Base-by-base conservation (phyloP, 1,140 invertebrate genomes). In the Atta colombica region DNA sequence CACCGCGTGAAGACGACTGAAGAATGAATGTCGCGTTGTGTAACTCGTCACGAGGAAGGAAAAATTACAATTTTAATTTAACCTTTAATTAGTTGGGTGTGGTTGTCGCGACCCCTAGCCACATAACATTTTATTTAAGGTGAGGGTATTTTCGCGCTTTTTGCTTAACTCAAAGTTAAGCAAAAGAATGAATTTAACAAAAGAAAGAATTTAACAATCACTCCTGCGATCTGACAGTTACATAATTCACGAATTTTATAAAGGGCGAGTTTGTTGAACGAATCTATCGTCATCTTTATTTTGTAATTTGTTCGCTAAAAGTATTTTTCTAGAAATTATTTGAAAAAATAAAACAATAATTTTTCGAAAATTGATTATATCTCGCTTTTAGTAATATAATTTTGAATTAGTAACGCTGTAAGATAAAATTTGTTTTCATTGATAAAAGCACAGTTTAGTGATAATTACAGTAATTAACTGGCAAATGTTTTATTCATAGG, bases 401-500 rank as follows among this genome's bases (percentile, higher is more conserved):
- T 69, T 69, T 12, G 4, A 68, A 45, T 68, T 21, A 39, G n/a
- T 18, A 39, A 25, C n/a, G n/a, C 2, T 45, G 31, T 60, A 31
- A 39, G 14, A 39, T 60, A 28, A 77, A 63, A 77, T 63, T 21
- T 65, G 12, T 45, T 16, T 77, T 45, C 14, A 68, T 25, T 28
- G 14, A 68, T 68, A 10, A 80, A 53, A 21, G 31, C n/a, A 51
- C 21, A 51, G 2, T 69, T 39, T 2, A 80, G 7, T 12, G 14
- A 16, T 21, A 78, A 78, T 78, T 65, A 5, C 18, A 39, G 31
- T 31, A 75, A 75, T 75, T 60, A 49, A 81, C 49, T 18, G 21
- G 21, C n/a, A 18, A 35, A 81, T 58, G 8, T 31, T n/a, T 80
- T 69, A 31, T 55, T 69, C 31, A 25, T 25, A 5, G 21, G 14